Evolutionary conservation across 2,113 vertebrate species (phyloP), one percentile per base, ranked within the genome.

Genomic region (Gymnobelideus leadbeateri): DNA sequence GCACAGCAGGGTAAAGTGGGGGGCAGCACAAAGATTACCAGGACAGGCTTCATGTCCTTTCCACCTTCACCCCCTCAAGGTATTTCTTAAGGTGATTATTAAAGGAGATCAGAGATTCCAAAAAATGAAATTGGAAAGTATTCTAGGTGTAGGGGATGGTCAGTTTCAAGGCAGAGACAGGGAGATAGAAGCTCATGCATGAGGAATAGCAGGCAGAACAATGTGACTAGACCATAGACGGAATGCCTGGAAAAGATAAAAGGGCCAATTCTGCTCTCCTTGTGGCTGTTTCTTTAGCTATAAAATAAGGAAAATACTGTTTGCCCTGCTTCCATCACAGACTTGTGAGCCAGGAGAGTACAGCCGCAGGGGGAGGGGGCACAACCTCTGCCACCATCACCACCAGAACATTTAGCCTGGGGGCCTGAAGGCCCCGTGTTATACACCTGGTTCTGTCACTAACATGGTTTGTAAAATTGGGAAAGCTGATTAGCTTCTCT

Each of bases 341-440:
- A 37, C 23, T 7, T 0, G 1, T 0, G 37, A 51, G 52, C 11
- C 3, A 51, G 0, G 9, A 53, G 10, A 77, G 47, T 6, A 51
- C 9, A 51, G 51, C 9, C 51, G 11, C 51, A 51, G 51, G 9
- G 11, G 51, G 51, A 51, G 51, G 51, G 51, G 51, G 51, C 9
- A 51, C 51, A 51, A 51, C 11, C 51, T 51, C 9, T 51, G 11
- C 51, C 51, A 51, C 51, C 51, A 51, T 51, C 51, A 51, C 51
- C 51, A 51, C 51, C 51, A 51, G 51, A 51, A 51, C 51, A 51
- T 9, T 51, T 51, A 51, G 51, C 9, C 8, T 51, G 51, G 51
- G 51, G 51, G 51, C 51, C 51, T 11, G 9, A 51, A 51, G 51
- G 51, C 51, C 51, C 51, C 11, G 51, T 51, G 51, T 51, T 51